These are phyloP conservation scores for Trogon surrucura DNA, from an alignment of 2,113 vertebrate species.

Conservation along the genomic window DNA sequence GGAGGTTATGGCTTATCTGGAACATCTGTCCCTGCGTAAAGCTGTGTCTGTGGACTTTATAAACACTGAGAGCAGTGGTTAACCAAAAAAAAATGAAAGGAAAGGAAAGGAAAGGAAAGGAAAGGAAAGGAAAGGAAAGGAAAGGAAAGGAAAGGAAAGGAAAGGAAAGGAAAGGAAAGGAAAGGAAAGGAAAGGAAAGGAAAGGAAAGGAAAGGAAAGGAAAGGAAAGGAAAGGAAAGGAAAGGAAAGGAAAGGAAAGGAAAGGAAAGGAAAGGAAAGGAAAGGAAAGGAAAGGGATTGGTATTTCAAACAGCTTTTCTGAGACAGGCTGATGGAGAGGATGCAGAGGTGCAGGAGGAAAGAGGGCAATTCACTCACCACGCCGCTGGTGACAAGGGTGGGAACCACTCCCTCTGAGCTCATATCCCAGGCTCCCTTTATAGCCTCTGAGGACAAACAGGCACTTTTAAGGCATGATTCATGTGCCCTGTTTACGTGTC, in stretches of 20 bases:
- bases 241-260: too few species aligned
- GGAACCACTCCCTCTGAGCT: constrained; percentile 41
- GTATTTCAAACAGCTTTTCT: rapidly evolving
- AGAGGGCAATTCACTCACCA: neutral
- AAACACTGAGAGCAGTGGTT: rapidly evolving
- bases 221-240: too few species aligned
- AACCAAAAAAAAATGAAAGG: neutral
- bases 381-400: neutral
- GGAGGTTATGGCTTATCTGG: neutral
- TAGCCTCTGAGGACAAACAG: constrained; percentile 14
- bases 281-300: neutral
- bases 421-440: constrained; percentile 44
- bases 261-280: too few species aligned
- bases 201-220: neutral
- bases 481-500: constrained; percentile 43
- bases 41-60: rapidly evolving
- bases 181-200: neutral
- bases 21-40: neutral
- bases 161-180: too few species aligned
- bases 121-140: too few species aligned
- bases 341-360: neutral
- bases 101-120: neutral
- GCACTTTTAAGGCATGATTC: constrained; percentile 67
- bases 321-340: neutral
- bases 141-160: too few species aligned